Evolutionary conservation across 2,888 invertebrate genomes (phyloP).

Genomic region (Herminia tarsipennalis): DNA sequence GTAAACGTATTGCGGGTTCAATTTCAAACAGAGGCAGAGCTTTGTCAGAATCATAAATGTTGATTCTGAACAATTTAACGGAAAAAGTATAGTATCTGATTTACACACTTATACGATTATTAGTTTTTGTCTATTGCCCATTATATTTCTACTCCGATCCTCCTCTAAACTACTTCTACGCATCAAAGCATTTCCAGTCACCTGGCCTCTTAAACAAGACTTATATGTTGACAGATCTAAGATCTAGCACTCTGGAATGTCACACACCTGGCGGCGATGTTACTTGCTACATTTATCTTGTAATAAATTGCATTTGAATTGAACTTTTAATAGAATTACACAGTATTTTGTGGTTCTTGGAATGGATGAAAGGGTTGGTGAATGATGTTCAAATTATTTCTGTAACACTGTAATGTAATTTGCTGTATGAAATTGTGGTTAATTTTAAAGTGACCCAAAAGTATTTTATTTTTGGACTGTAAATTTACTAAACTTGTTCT

Average conservation of each 20-base stretch:
- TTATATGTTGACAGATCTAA: slow-evolving; percentile 42
- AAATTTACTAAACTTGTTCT: no score
- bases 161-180: no score
- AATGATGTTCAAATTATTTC: background rate
- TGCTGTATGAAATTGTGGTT: background rate
- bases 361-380: slow-evolving; percentile 6
- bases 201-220: slow-evolving; percentile 53
- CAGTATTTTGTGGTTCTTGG: slow-evolving; percentile 9
- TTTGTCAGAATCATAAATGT: no score
- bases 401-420: background rate
- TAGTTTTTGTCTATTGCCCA: no score
- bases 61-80: no score
- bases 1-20: no score
- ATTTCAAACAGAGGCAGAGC: no score
- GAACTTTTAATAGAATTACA: slow-evolving; percentile 30
- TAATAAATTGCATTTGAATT: slow-evolving; percentile 27
- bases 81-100: no score
- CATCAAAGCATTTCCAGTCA: slow-evolving; percentile 23
- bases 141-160: no score
- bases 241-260: slow-evolving; percentile 15
- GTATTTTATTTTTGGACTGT: no score
- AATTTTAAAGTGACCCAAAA: no score
- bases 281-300: slow-evolving; percentile 30
- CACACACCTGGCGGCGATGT: slow-evolving; percentile 38
- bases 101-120: no score